These are phyloP conservation scores for Falco biarmicus DNA, from an alignment of 2,797 vertebrate species.

Conservation along the genomic window DNA sequence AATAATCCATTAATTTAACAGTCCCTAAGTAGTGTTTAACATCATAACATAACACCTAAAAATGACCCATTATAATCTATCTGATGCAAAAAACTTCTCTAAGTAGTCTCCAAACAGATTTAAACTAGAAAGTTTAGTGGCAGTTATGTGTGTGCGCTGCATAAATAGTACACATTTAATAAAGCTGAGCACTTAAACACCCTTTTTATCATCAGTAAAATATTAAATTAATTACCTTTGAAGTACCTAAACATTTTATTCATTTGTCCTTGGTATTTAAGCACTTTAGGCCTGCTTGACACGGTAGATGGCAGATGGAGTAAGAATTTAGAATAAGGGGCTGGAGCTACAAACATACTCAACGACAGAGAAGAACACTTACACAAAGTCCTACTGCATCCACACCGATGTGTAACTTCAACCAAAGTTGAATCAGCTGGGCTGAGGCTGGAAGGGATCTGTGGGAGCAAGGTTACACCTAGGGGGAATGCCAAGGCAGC, in stretches of 20 bases:
- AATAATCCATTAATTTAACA: background rate
- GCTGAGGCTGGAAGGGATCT: background rate
- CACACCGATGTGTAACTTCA: background rate
- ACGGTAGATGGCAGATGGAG: background rate
- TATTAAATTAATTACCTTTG: background rate
- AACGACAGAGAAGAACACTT: background rate
- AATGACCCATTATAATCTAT: background rate
- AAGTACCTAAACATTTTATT: slow-evolving; percentile 38
- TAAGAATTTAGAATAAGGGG: background rate
- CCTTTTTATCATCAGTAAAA: slow-evolving; percentile 3
- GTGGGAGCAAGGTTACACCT: background rate
- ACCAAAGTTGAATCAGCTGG: background rate
- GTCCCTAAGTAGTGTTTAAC: background rate
- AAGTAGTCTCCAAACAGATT: slow-evolving; percentile 29
- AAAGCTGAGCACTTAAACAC: background rate
- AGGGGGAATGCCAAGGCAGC: accelerated
- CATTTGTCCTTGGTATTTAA: slow-evolving; percentile 12
- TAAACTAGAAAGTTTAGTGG: background rate
- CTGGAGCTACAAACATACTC: background rate
- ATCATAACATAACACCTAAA: background rate
- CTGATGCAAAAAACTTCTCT: background rate
- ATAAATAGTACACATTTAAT: slow-evolving; percentile 40
- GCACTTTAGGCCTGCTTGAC: background rate
- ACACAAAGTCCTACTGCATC: background rate
- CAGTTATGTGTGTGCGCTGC: background rate